phyloP scores from a whole-genome alignment of 1,140 invertebrate genomes.

The Muscidifurax raptorellus region DNA sequence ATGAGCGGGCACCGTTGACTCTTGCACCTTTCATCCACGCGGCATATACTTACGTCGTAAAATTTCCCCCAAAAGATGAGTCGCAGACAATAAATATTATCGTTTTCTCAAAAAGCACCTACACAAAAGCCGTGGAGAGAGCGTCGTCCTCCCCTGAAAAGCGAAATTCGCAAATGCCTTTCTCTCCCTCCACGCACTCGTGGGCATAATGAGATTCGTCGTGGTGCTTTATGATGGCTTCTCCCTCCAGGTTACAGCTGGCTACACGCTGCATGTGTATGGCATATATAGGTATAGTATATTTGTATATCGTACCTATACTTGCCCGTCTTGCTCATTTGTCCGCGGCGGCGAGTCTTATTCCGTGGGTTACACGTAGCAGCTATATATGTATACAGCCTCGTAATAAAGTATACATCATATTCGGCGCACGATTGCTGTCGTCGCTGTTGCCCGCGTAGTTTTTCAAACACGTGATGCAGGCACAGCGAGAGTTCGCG shows the following conservation, averaged over 20 bases:
- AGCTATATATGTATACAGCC: too few relatives aligned
- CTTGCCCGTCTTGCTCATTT: not conserved
- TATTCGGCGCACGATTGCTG: not conserved
- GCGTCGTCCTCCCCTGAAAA: constrained; percentile 20
- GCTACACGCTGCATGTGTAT: too few relatives aligned
- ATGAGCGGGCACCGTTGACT: not conserved
- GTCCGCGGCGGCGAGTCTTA: not conserved
- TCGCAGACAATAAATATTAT: not conserved
- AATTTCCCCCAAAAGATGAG: too few relatives aligned
- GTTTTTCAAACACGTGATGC: not conserved
- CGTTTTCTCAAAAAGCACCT: not conserved
- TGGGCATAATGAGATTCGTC: constrained; percentile 56
- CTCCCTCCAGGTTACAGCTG: constrained; percentile 25
- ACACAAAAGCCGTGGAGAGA: not conserved
- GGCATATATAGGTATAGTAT: not conserved
- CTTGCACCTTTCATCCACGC: not conserved
- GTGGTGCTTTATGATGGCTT: constrained; percentile 53
- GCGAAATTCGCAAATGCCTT: constrained; percentile 47
- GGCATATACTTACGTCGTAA: too few relatives aligned
- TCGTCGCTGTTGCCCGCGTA: not conserved
- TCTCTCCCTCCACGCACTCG: not conserved
- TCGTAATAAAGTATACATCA: not conserved
- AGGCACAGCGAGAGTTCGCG: not conserved
- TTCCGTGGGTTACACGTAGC: not conserved
- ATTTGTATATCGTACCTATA: not conserved